Conservation (phyloP, 1,140 invertebrate species). For the Anagrus nilaparvatae region DNA sequence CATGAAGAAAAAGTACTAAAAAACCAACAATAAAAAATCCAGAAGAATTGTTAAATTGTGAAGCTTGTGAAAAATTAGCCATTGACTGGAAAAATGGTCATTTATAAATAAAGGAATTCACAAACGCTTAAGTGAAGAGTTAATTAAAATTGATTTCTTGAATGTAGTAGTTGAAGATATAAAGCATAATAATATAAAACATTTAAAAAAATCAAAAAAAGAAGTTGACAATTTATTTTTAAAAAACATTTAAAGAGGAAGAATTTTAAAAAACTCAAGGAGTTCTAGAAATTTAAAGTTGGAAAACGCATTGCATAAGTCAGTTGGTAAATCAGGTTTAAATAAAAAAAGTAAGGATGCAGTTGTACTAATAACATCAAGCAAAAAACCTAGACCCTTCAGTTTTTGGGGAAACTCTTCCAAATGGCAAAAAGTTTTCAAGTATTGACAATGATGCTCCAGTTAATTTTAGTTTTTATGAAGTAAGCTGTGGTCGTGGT, state of each 20-base stretch:
- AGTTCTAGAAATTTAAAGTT: neutral
- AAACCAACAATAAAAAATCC: slow-evolving; percentile 11
- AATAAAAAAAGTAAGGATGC: slow-evolving; percentile 3
- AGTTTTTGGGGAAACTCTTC: slow-evolving; percentile 5
- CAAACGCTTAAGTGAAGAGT: slow-evolving; percentile 24
- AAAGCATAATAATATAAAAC: slow-evolving; percentile 14
- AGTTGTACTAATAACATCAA: neutral
- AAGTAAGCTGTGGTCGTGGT: slow-evolving; percentile 80
- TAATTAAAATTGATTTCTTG: slow-evolving; percentile 12
- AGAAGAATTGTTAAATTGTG: slow-evolving; percentile 9
- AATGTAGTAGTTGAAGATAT: slow-evolving; percentile 19
- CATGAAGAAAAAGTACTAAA: slow-evolving; percentile 25
- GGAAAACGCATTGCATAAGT: neutral
- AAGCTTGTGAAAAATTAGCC: slow-evolving; percentile 21
- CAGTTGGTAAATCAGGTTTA: slow-evolving; percentile 1
- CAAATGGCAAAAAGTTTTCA: slow-evolving; percentile 82
- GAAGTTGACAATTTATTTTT: neutral
- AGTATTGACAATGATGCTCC: slow-evolving; percentile 90
- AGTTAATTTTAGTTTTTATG: slow-evolving; percentile 88
- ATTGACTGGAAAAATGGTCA: slow-evolving; percentile 34
- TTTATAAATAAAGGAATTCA: slow-evolving; percentile 20
- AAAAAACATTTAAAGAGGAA: slow-evolving; percentile 15
- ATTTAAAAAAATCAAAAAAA: neutral
- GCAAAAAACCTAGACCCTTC: too few species aligned
- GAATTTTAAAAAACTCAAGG: slow-evolving; percentile 11